Base-by-base conservation (phyloP, 2,888 invertebrate species). In the Nomada fucata region DNA sequence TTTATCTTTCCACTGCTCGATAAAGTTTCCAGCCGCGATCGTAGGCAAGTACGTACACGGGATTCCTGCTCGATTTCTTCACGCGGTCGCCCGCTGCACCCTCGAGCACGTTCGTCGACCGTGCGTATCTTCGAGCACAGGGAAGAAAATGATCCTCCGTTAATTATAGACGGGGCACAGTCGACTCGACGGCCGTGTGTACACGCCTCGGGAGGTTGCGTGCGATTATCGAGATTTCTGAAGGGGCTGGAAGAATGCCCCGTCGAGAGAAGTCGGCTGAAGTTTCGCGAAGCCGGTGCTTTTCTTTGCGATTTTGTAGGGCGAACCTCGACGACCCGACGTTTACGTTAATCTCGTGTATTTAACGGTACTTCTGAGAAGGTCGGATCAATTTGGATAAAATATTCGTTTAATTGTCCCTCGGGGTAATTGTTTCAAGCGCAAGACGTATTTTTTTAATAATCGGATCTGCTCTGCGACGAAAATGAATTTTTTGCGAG, bases 1-100 rank as follows among this genome's bases (percentile, higher is more conserved):
- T 86, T 89, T 88, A 89, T 89, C 89, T 85, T 76, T 82, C 79
- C 83, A 82, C 83, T 83, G 80, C 80, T 68, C 75, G 83, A 69
- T 68, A 73, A 88, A 88, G 82, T 87, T 88, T 65, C 82, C 20
- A 2, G 57, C 73, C 60, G 50, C 44, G 18, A 67, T 23, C 29
- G 20, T 23, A 53, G 72, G 4, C 15, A 9, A 47, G 47, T 47
- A 47, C 5, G 15, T 23, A 10, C 52, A 29, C 60, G 47, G 44
- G 55, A 42, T 42, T 20, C 20, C 23, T 52, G 20, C 44, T 9
- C n/a, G 23, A 23, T 42, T 52, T 15, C 2, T 11, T 9, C 26
- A 29, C 13, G 26, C 65, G 29, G 13, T 65, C 18, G n/a, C 65
- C n/a, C n/a, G 29, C 65, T 15, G 15, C 53, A 20, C 44, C 29